Conservation (phyloP, 2,113 vertebrate genomes). For the Ursus arctos region DNA sequence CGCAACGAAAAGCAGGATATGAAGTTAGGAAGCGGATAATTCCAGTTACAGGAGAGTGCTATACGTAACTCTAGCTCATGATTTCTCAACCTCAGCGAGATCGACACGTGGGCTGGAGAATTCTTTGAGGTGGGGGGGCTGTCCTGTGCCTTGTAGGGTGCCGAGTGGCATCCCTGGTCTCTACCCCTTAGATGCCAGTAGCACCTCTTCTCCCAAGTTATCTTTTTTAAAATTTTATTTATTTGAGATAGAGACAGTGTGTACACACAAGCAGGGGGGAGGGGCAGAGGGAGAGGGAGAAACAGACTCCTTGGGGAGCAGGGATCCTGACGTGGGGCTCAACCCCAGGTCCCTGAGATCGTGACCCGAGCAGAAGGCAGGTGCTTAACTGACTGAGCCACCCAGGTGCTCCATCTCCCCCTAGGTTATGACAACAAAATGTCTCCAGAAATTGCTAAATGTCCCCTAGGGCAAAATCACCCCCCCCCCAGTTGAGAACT, state of each 20-base stretch:
- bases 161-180: background rate
- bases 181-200: background rate
- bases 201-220: background rate
- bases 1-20: background rate
- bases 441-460: background rate
- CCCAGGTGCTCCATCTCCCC: background rate
- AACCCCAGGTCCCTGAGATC: background rate
- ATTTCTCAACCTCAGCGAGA: background rate
- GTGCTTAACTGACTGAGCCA: background rate
- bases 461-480: background rate
- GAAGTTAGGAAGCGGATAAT: background rate
- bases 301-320: background rate
- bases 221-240: background rate
- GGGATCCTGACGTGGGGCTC: no score
- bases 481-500: background rate
- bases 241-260: background rate
- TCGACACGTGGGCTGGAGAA: background rate
- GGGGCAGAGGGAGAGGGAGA: background rate
- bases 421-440: background rate
- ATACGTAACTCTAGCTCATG: no score
- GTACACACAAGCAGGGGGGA: background rate
- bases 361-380: background rate
- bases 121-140: background rate
- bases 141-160: background rate
- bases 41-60: background rate